phyloP scores from a whole-genome alignment of 2,888 invertebrate species.

The Nemoura dubitans region DNA sequence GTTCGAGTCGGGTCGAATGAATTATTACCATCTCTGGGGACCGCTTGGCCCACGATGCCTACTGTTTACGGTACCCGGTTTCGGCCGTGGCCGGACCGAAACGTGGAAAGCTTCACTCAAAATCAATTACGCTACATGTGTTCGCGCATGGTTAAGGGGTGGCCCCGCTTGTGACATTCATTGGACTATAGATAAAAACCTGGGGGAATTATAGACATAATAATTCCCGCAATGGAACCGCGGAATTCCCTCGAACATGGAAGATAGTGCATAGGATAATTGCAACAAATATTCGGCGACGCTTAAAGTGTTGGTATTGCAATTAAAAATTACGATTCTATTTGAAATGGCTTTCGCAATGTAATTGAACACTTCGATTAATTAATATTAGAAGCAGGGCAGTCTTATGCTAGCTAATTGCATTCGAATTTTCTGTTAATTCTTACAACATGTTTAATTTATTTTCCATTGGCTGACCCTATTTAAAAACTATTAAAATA shows the following conservation, averaged over 20 bases:
- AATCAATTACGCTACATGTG: slow-evolving; percentile 30
- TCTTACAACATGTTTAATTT: no score
- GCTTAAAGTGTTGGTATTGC: neutral
- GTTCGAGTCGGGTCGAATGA: slow-evolving; percentile 37
- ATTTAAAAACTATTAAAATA: no score
- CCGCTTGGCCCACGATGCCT: neutral
- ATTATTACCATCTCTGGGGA: slow-evolving; percentile 26
- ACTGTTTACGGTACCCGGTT: neutral
- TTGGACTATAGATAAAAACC: slow-evolving; percentile 12
- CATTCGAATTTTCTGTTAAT: no score
- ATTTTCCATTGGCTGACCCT: no score
- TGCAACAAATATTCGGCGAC: neutral
- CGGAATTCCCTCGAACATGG: neutral
- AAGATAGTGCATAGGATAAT: neutral
- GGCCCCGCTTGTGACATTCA: neutral
- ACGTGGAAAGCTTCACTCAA: slow-evolving; percentile 16
- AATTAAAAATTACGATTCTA: neutral
- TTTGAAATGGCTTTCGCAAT: neutral
- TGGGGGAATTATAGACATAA: neutral
- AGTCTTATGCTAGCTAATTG: no score
- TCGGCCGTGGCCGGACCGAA: slow-evolving; percentile 10
- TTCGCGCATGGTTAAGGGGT: neutral
- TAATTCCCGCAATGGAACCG: neutral
- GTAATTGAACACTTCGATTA: no score
- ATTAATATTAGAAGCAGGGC: no score